phyloP scores from a whole-genome alignment of 2,797 vertebrate species.

The Brachyrhaphis roseni region DNA sequence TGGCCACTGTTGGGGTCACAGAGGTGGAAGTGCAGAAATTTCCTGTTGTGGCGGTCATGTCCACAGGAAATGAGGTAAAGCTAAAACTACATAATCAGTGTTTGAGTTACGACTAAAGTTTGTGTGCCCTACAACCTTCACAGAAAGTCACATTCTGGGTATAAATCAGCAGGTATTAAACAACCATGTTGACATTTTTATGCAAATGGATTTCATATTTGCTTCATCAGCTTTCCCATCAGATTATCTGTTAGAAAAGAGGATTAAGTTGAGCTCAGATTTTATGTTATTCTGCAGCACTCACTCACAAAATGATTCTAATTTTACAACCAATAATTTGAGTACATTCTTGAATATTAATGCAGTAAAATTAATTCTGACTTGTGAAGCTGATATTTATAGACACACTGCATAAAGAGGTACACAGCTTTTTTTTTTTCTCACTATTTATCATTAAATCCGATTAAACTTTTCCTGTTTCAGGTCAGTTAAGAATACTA shows the following conservation, averaged over 20 bases:
- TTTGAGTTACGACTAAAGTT: background rate
- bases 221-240: slow-evolving; percentile 13
- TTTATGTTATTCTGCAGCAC: slow-evolving; percentile 17
- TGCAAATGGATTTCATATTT: background rate
- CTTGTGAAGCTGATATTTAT: background rate
- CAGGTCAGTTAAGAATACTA: background rate
- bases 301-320: background rate
- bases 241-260: slow-evolving; percentile 28
- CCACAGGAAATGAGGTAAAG: slow-evolving; percentile 95
- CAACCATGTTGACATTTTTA: background rate
- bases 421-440: background rate
- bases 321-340: slow-evolving; percentile 10
- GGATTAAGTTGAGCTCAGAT: slow-evolving; percentile 20
- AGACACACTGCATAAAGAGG: background rate
- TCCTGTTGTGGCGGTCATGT: slow-evolving; percentile 98
- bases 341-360: background rate
- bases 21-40: slow-evolving; percentile 99
- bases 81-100: background rate
- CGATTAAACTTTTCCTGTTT: background rate
- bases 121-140: background rate
- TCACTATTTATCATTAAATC: background rate
- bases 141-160: slow-evolving; percentile 1
- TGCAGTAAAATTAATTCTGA: background rate
- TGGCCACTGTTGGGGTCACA: slow-evolving; percentile 97
- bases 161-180: background rate